Conservation (phyloP, 2,888 invertebrate genomes). For the Megaustenia siamemsis region DNA sequence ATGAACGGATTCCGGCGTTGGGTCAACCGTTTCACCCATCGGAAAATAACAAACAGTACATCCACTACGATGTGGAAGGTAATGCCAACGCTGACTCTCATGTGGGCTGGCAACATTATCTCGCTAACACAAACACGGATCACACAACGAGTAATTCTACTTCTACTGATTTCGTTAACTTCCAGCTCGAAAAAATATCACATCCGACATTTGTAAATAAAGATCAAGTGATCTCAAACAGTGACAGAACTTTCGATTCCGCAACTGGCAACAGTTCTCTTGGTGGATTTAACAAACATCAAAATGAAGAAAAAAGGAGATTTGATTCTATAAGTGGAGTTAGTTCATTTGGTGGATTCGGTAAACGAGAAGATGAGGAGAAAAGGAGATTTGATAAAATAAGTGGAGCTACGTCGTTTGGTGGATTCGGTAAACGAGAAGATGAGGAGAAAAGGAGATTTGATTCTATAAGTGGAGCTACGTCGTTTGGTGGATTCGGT, state of each 20-base stretch:
- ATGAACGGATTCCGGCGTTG: neutral
- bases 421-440: slow-evolving; percentile 5
- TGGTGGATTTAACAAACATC: slow-evolving; percentile 1
- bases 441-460: slow-evolving; percentile 17
- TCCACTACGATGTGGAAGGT: neutral
- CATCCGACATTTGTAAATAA: neutral
- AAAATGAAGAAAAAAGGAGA: neutral
- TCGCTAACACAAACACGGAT: neutral
- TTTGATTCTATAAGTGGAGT: slow-evolving; percentile 6
- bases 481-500: slow-evolving; percentile 7
- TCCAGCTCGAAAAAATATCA: slow-evolving; percentile 14
- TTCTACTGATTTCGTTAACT: slow-evolving; percentile 16
- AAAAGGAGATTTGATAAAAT: slow-evolving; percentile 27
- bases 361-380: slow-evolving; percentile 1
- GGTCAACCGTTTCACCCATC: neutral
- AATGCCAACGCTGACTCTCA: too few species aligned
- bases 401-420: neutral
- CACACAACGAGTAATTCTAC: neutral
- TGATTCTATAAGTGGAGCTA: slow-evolving; percentile 14
- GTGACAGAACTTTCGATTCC: slow-evolving; percentile 1
- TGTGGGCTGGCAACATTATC: neutral
- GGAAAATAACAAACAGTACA: neutral
- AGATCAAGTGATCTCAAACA: neutral
- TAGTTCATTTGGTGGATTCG: slow-evolving; percentile 18
- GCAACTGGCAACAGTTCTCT: neutral